Base-by-base conservation (phyloP, 2,888 invertebrate genomes). In the Campoplex nolae region DNA sequence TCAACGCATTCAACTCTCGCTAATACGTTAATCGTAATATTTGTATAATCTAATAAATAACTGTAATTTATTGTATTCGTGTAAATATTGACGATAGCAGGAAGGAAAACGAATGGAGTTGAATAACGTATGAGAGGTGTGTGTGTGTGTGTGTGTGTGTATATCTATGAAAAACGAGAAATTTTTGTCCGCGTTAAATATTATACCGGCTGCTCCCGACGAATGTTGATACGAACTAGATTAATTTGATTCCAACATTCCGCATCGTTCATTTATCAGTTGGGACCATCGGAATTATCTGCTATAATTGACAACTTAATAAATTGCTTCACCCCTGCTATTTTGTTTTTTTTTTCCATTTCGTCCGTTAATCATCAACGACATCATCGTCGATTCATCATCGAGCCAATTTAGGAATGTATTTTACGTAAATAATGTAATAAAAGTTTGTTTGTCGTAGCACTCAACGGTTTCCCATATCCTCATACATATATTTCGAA, bases 41-140 rank as follows among this genome's bases (percentile, higher is more conserved):
- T 62, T 62, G 18, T 62, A 32, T 62, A 32, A 62, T 62, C 62
- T 16, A 62, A 62, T 32, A 62, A 62, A 16, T 62, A 13, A 62
- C 32, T 62, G 11, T 32, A 6, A n/a, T 62, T 32, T 32, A 32
- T 62, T 62, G 13, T 13, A 42, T 68, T 32, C n/a, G 18, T 8
- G 42, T 42, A 68, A 68, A 42, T 68, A 32, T 62, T 32, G 16
- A 62, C 62, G 32, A 32, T 1, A 62, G 6, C 13, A 32, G 16
- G 32, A 11, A 16, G 62, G 16, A 0, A 32, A 28, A 32, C 32
- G 1, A 16, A 62, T 16, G 6, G 16, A 32, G 32, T 16, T 62
- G 23, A 16, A 32, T 32, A 32, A 32, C 11, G 3, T 13, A 9
- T 9, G 32, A 23, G 23, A 23, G 23, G 23, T 23, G 23, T 23